phyloP scores from a whole-genome alignment of 2,113 vertebrate species.

The Chrysochloris asiatica region DNA sequence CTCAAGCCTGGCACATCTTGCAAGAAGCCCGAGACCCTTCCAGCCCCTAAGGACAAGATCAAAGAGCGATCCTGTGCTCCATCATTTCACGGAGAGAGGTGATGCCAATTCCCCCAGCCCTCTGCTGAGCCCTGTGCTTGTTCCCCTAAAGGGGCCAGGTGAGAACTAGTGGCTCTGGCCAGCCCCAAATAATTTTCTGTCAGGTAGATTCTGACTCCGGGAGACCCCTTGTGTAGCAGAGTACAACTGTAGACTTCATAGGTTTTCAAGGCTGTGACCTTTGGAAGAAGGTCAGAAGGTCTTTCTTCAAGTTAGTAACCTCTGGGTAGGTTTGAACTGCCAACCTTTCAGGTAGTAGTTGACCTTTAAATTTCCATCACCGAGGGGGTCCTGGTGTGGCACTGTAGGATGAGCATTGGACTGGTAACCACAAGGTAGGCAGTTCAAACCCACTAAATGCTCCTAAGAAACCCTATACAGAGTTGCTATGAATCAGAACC shows the following conservation, averaged over 20 bases:
- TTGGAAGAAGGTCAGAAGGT: not conserved
- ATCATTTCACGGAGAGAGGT: conserved; percentile 84
- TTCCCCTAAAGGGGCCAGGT: not conserved
- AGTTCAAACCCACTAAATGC: no score
- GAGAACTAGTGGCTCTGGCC: not conserved
- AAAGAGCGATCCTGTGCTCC: conserved; percentile 87
- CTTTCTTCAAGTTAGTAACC: not conserved
- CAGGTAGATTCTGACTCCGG: not conserved
- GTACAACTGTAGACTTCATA: not conserved
- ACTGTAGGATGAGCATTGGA: no score
- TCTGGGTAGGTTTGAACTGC: not conserved
- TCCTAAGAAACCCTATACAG: no score
- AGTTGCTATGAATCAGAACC: no score
- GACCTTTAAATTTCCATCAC: not conserved
- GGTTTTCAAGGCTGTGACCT: not conserved
- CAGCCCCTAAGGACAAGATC: conserved; percentile 76
- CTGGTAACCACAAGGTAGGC: no score
- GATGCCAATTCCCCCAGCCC: conserved; percentile 29
- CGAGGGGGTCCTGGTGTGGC: no score
- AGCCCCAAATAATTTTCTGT: not conserved
- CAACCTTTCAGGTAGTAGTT: not conserved
- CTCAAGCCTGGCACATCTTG: not conserved
- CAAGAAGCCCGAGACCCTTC: not conserved
- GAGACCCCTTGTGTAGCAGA: not conserved
- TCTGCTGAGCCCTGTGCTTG: accelerated